Evolutionary conservation across 2,888 invertebrate species (phyloP), one percentile per base, ranked within the genome.

Genomic region (Lochmaea capreae): DNA sequence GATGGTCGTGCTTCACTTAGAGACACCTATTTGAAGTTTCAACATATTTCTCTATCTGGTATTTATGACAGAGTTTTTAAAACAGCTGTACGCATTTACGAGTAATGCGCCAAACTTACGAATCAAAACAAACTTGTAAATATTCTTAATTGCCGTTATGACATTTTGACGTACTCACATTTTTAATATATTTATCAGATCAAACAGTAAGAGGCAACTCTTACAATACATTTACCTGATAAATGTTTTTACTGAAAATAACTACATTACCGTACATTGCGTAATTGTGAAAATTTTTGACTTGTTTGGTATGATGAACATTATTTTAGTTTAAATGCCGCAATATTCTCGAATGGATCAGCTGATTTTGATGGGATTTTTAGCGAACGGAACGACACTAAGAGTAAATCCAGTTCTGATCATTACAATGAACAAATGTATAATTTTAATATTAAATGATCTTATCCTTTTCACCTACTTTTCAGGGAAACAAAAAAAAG

Each of bases 71-170:
- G 33, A 39, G 39, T 33, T 65, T 46, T 58, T 43, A 26, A 39
- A 71, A 58, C 65, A 71, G 65, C 54, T 71, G 66, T 54, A 54
- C 14, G 12, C 54, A 66, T 39, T 22, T 62, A 18, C 54, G n/a
- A 6, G 16, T 16, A 54, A 54, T 54, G 46, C 54, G 54, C 16
- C 54, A 11, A 16, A 39, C 33, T 22, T 22, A 14, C 16, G 57
- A 22, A 67, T 67, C 57, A 58, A 68, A 68, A 59, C 42, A 58
- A 57, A 42, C 63, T 42, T n/a, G 42, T 63, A 63, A 63, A 63
- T 63, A 63, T 63, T 63, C 39, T 33, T 63, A 26, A 63, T 63
- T 63, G 42, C 63, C 26, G 26, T 39, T 63, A 33, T 39, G 63
- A 63, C 63, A 46, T 46, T 46, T 46, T 11, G 46, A 46, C 11